These are phyloP conservation scores for Eubasilissa regina DNA, from an alignment of 1,140 invertebrate species.

Conservation along the genomic window DNA sequence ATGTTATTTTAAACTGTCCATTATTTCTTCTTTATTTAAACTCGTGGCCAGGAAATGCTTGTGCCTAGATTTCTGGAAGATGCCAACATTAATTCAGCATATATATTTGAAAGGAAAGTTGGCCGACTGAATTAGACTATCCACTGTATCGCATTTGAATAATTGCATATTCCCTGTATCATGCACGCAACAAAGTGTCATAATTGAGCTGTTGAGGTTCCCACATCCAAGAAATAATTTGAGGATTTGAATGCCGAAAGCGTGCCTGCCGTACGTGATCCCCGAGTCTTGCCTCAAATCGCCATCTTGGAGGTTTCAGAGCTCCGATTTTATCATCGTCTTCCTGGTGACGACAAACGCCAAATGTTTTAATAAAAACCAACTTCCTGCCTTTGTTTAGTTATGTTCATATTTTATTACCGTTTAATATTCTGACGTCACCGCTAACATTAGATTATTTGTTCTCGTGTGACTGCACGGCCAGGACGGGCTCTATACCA, in stretches of 20 bases:
- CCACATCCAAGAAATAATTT: constrained; percentile 42
- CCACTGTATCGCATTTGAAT: neutral
- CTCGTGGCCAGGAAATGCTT: too few species aligned
- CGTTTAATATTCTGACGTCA: constrained; percentile 48
- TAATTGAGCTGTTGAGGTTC: constrained; percentile 37
- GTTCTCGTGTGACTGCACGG: neutral
- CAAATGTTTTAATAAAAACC: constrained; percentile 51
- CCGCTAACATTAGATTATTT: constrained; percentile 1
- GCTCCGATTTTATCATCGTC: constrained; percentile 55
- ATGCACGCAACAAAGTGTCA: constrained; percentile 28
- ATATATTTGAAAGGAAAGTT: constrained; percentile 1
- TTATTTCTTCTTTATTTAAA: neutral
- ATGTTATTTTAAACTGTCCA: neutral
- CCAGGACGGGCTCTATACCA: too few species aligned
- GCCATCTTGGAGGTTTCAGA: constrained; percentile 47
- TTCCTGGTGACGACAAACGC: constrained; percentile 55
- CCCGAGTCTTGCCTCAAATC: constrained; percentile 22
- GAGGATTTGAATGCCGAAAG: constrained; percentile 44
- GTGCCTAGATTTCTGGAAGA: too few species aligned
- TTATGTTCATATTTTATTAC: constrained; percentile 37
- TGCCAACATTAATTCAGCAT: neutral
- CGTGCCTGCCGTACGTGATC: constrained; percentile 45
- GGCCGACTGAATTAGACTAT: neutral
- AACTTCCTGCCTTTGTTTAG: constrained; percentile 53
- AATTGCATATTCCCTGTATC: neutral